Evolutionary conservation across 2,888 invertebrate species (phyloP), one percentile per base, ranked within the genome.

Genomic region (Ennomos erosarius): DNA sequence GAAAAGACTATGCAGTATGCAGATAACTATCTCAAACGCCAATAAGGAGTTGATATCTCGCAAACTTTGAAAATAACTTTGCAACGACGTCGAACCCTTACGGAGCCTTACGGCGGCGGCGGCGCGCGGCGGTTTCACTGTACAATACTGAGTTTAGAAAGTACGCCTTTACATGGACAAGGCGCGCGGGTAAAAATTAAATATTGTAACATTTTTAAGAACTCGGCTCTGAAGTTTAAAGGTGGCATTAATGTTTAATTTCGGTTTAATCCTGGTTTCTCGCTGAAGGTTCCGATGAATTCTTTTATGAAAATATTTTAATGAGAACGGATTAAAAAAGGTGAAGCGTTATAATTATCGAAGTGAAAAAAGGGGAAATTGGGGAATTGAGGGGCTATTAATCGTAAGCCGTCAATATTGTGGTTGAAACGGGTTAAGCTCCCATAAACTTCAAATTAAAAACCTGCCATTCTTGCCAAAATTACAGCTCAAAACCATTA

Each of bases 61-160:
- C 49, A 67, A 78, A 78, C 74, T 78, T 78, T 53, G 52, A 40
- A 68, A 62, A 65, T 70, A 73, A 79, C 72, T 77, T 79, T 54
- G 74, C 34, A 66, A 64, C 67, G 62, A 59, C 67, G 63, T 59
- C 55, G 34, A 57, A 35, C 48, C 62, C 78, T 72, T 47, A 64
- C 59, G n/a, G n/a, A n/a, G n/a, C n/a, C n/a, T n/a, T n/a, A n/a
- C n/a, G n/a, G n/a, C n/a, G n/a, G n/a, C n/a, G n/a, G n/a, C n/a
- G n/a, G n/a, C n/a, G n/a, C n/a, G n/a, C n/a, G 70, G 78, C 76
- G 52, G 55, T 73, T 71, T 62, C 57, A 65, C 70, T 54, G 11
- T 37, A 66, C 59, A 62, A 69, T 59, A 26, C 26, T 26, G 68
- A 76, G 69, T 77, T 79, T 55, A 59, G 37, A 60, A 60, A 57